These are phyloP conservation scores for Sebastiscus albofasciatus DNA, from an alignment of 2,797 vertebrate species.

Conservation along the genomic window DNA sequence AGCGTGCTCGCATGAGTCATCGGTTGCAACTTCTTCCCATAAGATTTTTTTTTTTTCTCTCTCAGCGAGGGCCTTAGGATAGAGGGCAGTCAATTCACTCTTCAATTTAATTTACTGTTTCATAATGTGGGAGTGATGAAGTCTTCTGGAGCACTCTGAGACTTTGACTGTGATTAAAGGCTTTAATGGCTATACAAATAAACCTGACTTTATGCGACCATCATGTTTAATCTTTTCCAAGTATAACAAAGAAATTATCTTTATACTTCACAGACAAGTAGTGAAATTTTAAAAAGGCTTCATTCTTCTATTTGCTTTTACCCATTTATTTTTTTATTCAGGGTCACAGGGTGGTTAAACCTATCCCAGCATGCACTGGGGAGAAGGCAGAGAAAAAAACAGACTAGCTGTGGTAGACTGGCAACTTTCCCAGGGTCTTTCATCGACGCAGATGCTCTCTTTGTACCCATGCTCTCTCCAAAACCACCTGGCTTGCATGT, in stretches of 20 bases:
- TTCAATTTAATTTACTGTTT: slow-evolving; percentile 35
- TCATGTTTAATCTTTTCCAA: slow-evolving; percentile 30
- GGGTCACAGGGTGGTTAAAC: slow-evolving; percentile 27
- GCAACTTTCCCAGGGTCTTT: slow-evolving; percentile 34
- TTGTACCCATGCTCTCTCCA: not conserved
- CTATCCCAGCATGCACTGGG: not conserved
- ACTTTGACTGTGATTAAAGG: slow-evolving; percentile 3
- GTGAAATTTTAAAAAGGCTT: slow-evolving; percentile 1
- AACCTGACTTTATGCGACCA: slow-evolving; percentile 17
- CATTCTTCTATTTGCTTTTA: slow-evolving; percentile 4
- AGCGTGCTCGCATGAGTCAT: slow-evolving; percentile 31
- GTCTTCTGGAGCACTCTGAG: slow-evolving; percentile 20
- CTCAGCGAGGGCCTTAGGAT: not conserved
- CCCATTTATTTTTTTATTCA: slow-evolving; percentile 4
- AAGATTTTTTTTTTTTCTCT: not conserved
- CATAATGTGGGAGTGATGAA: not conserved
- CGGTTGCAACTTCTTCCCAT: slow-evolving; percentile 2
- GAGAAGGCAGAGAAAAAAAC: not conserved
- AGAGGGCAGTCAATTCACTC: slow-evolving; percentile 16
- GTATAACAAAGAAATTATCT: slow-evolving; percentile 22
- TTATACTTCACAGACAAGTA: slow-evolving; percentile 19
- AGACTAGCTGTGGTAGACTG: not conserved
- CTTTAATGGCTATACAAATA: slow-evolving; percentile 32
- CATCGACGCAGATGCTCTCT: slow-evolving; percentile 36
- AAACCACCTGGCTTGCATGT: slow-evolving; percentile 22